These are phyloP conservation scores for Drosophila bocqueti DNA, from an alignment of 1,140 invertebrate genomes.

Conservation along the genomic window DNA sequence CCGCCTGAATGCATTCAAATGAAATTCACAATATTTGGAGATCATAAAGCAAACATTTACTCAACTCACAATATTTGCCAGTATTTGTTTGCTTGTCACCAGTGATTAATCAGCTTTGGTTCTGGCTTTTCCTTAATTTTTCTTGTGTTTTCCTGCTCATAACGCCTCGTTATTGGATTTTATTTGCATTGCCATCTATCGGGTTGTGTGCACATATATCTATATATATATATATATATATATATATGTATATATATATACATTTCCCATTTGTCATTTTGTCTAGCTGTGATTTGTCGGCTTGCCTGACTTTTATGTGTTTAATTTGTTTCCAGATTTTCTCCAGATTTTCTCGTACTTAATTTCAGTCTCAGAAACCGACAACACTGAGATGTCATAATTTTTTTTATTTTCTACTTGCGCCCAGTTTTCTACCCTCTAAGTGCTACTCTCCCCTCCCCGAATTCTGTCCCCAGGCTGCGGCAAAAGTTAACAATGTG, in stretches of 20 bases:
- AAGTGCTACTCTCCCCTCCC: background rate
- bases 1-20: background rate
- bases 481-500: constrained; percentile 53
- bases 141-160: constrained; percentile 1
- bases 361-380: constrained; percentile 7
- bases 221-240: background rate
- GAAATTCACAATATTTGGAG: background rate
- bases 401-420: background rate
- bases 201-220: background rate
- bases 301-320: constrained; percentile 34
- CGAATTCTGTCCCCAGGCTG: constrained; percentile 15
- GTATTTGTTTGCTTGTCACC: constrained; percentile 19
- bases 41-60: constrained; percentile 9
- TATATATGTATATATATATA: background rate
- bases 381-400: constrained; percentile 6
- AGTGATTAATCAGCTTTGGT: constrained; percentile 29
- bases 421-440: background rate
- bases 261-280: constrained; percentile 36
- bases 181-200: constrained; percentile 22
- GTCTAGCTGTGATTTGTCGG: constrained; percentile 34
- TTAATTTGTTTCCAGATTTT: constrained; percentile 24
- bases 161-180: constrained; percentile 11
- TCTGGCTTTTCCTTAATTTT: constrained; percentile 15
- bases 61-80: background rate
- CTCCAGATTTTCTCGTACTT: background rate